Conservation (phyloP, 2,797 vertebrate species). For the Melanotaenia boesemani region DNA sequence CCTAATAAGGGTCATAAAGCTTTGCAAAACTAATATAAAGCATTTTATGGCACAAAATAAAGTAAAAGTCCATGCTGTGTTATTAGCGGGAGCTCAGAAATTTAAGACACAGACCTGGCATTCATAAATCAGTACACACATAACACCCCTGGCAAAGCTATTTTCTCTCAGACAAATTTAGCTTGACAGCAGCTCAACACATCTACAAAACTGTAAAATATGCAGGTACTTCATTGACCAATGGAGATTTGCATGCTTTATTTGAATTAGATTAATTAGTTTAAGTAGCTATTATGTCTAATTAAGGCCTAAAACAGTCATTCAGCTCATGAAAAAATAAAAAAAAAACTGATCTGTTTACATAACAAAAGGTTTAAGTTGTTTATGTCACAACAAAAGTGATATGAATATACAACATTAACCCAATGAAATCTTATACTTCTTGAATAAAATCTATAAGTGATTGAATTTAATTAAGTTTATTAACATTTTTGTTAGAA, state of each 20-base stretch:
- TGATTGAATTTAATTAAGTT: not conserved
- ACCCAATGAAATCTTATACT: not conserved
- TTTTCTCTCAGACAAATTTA: constrained; percentile 73
- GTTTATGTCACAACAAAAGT: not conserved
- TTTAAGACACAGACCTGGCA: constrained; percentile 33
- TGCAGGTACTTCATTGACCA: constrained; percentile 21
- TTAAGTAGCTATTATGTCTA: constrained; percentile 26
- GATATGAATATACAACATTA: not conserved
- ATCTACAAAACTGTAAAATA: constrained; percentile 37
- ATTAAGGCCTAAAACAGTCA: constrained; percentile 4
- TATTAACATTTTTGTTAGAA: not conserved
- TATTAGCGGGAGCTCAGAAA: constrained; percentile 32
- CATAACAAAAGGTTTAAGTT: not conserved
- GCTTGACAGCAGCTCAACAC: constrained; percentile 31
- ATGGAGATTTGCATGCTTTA: not conserved
- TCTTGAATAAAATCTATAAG: not conserved
- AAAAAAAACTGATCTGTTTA: not conserved
- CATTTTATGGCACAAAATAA: constrained; percentile 8
- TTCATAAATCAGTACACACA: constrained; percentile 69
- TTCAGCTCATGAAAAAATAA: not conserved
- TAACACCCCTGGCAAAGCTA: constrained; percentile 52
- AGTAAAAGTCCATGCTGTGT: constrained; percentile 22
- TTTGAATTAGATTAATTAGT: constrained; percentile 12
- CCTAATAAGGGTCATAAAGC: not conserved
- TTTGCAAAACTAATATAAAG: not conserved